phyloP scores from a whole-genome alignment of 2,797 vertebrate species.

The Borostomias antarcticus region DNA sequence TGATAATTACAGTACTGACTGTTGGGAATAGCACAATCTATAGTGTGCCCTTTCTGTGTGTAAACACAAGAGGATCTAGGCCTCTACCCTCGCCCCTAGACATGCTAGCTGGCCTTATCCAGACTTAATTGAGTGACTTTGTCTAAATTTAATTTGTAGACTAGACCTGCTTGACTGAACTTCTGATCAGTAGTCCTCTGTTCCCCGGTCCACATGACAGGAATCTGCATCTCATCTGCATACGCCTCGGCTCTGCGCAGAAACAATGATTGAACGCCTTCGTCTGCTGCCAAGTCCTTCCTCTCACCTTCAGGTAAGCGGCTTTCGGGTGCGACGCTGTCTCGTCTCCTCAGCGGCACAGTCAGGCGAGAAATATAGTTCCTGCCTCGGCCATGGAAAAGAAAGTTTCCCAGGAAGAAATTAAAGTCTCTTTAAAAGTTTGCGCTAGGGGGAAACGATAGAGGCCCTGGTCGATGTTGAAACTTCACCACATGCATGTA shows the following conservation, averaged over 20 bases:
- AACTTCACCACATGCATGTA: background rate
- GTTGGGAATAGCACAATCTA: too few species aligned
- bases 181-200: background rate
- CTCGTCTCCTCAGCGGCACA: background rate
- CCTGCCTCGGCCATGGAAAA: background rate
- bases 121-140: background rate
- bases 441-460: background rate
- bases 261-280: slow-evolving; percentile 24
- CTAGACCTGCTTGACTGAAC: background rate
- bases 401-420: background rate
- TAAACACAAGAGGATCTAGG: too few species aligned
- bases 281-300: slow-evolving; percentile 25
- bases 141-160: too few species aligned
- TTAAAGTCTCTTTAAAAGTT: slow-evolving; percentile 12
- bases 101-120: too few species aligned
- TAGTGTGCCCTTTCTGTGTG: background rate
- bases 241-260: slow-evolving; percentile 9
- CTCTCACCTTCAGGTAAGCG: slow-evolving; percentile 10
- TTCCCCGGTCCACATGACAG: background rate
- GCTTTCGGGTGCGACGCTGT: background rate
- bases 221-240: slow-evolving; percentile 50
- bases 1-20: too few species aligned
- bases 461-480: background rate
- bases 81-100: background rate
- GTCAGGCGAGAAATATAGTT: slow-evolving; percentile 28